Evolutionary conservation across 2,113 vertebrate genomes (phyloP), one percentile per base, ranked within the genome.

Genomic region (Melozone crissalis): DNA sequence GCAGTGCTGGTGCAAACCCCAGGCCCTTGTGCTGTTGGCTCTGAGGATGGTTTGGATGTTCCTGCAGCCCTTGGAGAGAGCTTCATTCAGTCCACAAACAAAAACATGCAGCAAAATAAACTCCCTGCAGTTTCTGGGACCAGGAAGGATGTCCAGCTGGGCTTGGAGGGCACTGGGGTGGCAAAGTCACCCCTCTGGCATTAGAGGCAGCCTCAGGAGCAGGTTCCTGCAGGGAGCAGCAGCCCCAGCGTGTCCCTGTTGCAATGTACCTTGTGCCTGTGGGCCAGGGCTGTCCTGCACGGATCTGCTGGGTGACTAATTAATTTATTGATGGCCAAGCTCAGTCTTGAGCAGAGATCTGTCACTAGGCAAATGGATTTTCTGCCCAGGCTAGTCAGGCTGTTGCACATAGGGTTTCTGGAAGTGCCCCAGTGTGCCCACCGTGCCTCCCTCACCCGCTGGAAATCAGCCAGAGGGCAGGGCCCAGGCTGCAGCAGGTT

Each of bases 351-450:
- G 54, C 4, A 0, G 9, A 41, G 33, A 57, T 79, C 62, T 23
- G 2, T 91, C 93, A 87, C 69, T 27, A 84, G 18, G 41, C 81
- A 89, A 87, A 57, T 16, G n/a, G 62, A 61, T 65, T 62, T 52
- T 79, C 33, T 69, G 93, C 89, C 96, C 84, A 21, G 89, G 93
- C 84, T 82, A 44, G 93, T 94, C 67, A 3, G 1, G 37, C 47
- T 5, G 18, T 82, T 91, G 90, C 89, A 68, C 3, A 31, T 2
- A 5, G 61, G 3, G 6, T 6, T 87, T 73, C 71, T 47, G 84
- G 61, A 58, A 57, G 33, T 16, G 33, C 41, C 74, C 27, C 62
- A 8, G 21, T 3, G 79, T 28, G 19, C 52, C 52, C 46, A 47
- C 14, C 10, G 0, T 13, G 41, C 49, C 37, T 47, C 66, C 21